Base-by-base conservation (phyloP, 2,888 invertebrate species). In the Dioctria rufipes region DNA sequence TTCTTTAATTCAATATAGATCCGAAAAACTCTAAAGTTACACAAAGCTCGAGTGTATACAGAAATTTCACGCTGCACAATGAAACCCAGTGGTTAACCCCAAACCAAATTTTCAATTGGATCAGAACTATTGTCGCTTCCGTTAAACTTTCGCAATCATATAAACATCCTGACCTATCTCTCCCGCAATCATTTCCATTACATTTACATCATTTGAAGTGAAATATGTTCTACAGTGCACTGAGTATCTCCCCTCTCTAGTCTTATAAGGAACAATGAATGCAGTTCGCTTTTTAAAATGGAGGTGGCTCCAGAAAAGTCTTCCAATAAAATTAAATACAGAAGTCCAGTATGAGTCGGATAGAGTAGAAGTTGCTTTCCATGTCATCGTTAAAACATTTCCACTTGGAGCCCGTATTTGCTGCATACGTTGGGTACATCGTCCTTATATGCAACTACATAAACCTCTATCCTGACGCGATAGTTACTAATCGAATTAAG, bases 51-150 rank as follows among this genome's bases (percentile, higher is more conserved):
- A 67, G 46, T 46, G 25, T 67, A 13, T 13, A 4, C 13, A 67
- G 43, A 46, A 43, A 43, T 67, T 43, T 3, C 8, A 46, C 42
- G 43, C 25, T 6, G 49, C 46, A 67, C 46, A 67, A 67, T 67
- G 67, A 67, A 67, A 25, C 25, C 67, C 13, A n/a, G 8, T 5
- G 67, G 67, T 67, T 67, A 67, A 67, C 67, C 67, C 67, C 67
- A 67, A 67, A 43, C 46, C 40, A 67, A 67, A 67, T 43, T 63
- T 11, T 11, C 9, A 63, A 39, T 67, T 42, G 67, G 67, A 67
- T 67, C 43, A 67, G 43, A 67, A 67, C 67, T 67, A 67, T 67
- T 43, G 25, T 67, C 67, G 67, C 67, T 43, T 67, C 67, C 46
- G 5, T 67, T 49, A 67, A 67, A 67, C 67, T 67, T 67, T 67